These are phyloP conservation scores for Lasioglossum leucozonium DNA, from an alignment of 2,888 invertebrate species.

Conservation along the genomic window DNA sequence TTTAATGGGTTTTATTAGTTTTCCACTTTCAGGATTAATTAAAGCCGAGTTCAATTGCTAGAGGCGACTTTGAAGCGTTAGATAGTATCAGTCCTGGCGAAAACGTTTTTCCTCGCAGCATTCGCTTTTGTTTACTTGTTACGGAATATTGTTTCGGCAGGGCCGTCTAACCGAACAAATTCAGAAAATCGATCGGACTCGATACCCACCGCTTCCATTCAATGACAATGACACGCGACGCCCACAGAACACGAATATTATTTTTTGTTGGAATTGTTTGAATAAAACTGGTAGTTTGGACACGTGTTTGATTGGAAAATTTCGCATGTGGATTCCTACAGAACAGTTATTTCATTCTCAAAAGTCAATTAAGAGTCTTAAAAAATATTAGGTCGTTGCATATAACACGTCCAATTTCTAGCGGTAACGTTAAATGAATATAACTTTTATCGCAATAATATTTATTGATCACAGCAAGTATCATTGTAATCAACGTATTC, in stretches of 20 bases:
- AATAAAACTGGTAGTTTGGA: neutral
- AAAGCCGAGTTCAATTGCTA: neutral
- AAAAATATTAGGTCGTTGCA: no score
- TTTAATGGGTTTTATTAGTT: slow-evolving; percentile 12
- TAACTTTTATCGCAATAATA: no score
- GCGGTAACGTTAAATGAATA: no score
- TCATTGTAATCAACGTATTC: no score
- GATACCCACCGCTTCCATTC: no score
- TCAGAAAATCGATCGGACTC: neutral
- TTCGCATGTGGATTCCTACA: neutral
- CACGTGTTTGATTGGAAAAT: neutral
- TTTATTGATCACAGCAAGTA: no score
- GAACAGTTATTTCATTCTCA: neutral
- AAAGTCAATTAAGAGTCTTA: neutral
- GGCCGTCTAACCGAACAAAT: neutral
- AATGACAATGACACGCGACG: neutral
- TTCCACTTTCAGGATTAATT: slow-evolving; percentile 6
- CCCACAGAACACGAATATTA: no score
- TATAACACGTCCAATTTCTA: no score
- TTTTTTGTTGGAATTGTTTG: neutral
- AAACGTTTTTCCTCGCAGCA: neutral
- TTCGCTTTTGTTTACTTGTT: neutral
- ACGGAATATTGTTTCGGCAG: neutral
- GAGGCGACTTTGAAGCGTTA: neutral
- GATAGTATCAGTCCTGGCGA: neutral